Percentiles rank a stretch among this genome's conserved stretches.
These are phyloP conservation scores for Microplitis demolitor DNA, from an alignment of 1,140 invertebrate genomes.

Conservation along the genomic window DNA sequence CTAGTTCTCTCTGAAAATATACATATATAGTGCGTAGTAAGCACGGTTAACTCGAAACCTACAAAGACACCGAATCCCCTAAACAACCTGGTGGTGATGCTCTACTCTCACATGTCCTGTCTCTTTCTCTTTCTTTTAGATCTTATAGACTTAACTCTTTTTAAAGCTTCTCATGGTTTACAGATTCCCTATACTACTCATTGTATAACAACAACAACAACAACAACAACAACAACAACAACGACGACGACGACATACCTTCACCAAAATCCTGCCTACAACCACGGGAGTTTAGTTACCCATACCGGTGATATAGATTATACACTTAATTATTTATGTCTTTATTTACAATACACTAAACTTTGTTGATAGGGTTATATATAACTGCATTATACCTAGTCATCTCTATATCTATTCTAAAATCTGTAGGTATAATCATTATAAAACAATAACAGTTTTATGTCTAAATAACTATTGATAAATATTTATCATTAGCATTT, in stretches of 20 bases:
- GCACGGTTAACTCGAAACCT: slow-evolving; percentile 11
- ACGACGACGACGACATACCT: too few species aligned
- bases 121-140: not conserved
- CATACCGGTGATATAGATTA: not conserved
- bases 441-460: too few species aligned
- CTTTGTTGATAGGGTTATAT: not conserved
- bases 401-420: not conserved
- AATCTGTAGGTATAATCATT: too few species aligned
- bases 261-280: too few species aligned
- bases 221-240: too few species aligned
- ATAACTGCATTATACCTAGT: too few species aligned
- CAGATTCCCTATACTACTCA: too few species aligned
- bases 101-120: not conserved
- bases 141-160: not conserved
- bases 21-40: not conserved
- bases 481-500: too few species aligned
- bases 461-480: too few species aligned
- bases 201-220: too few species aligned
- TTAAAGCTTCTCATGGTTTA: not conserved
- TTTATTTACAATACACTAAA: not conserved
- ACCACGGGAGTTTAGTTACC: not conserved
- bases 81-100: not conserved
- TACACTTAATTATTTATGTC: not conserved
- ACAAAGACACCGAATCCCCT: slow-evolving; percentile 12
- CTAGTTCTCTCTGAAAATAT: not conserved